Base-by-base conservation (phyloP, 2,113 vertebrate species). In the Pyrgilauda ruficollis region DNA sequence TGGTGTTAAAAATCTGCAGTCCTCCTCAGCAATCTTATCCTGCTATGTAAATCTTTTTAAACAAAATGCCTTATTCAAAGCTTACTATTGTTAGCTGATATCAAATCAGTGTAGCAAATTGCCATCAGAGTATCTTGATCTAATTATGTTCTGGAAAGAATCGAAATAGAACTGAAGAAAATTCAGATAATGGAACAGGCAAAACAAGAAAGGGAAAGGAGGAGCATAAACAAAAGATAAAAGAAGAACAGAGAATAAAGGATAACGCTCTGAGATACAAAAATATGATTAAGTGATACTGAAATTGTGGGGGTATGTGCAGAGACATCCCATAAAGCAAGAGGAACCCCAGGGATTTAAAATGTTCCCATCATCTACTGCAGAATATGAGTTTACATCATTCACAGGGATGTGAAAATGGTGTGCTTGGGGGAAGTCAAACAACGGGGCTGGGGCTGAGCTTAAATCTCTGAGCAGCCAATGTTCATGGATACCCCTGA, bases 151-250 rank as follows among this genome's bases (percentile, higher is more conserved):
- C 93, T 96, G 94, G 85, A 90, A 86, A 89, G 90, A 93, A 93
- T 85, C 1, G 43, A 94, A 97, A 96, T 78, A 96, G 96, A 97
- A 96, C 96, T 97, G 68, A 97, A 92, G 93, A 95, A 96, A 96
- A 96, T 90, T 84, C 84, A 91, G 96, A 97, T 96, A 96, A 92
- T 80, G 80, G 82, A 89, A 93, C 89, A 94, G 92, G 87, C 79
- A 94, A 94, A 92, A 93, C 89, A 96, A 96, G 89, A 96, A 96
- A 96, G 92, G 50, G 90, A 95, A 97, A 96, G 86, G 95, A 96
- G 90, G 59, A 93, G 92, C 63, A 91, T 94, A 96, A 96, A 94
- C 94, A 96, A 72, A 63, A 96, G 97, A 97, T 97, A 95, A 97
- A 97, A 95, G 91, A 87, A 91, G 79, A 96, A 93, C 83, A 97